phyloP scores from a whole-genome alignment of 2,888 invertebrate species.

The Camptogramma bilineatum region DNA sequence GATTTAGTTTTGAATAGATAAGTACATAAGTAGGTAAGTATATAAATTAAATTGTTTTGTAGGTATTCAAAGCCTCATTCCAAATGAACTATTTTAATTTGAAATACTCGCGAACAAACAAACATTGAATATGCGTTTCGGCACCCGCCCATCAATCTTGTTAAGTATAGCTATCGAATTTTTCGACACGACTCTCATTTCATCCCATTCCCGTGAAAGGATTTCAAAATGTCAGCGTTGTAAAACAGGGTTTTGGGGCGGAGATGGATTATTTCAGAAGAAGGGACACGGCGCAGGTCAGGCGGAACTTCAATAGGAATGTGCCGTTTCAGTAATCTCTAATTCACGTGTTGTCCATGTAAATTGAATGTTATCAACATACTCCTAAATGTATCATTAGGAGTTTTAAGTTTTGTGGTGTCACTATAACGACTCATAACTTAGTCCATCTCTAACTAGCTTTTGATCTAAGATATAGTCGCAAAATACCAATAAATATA shows the following conservation, averaged over 20 bases:
- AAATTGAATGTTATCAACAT: slow-evolving; percentile 11
- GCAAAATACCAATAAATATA: too few species aligned
- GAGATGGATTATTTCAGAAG: slow-evolving; percentile 50
- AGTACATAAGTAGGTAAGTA: too few species aligned
- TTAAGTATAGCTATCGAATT: slow-evolving; percentile 53
- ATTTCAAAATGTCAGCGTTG: slow-evolving; percentile 57
- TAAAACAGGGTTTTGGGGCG: slow-evolving; percentile 51
- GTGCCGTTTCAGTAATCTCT: slow-evolving; percentile 27
- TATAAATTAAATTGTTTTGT: too few species aligned
- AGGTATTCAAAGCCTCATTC: too few species aligned
- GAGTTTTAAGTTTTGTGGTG: slow-evolving; percentile 12
- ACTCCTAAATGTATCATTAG: slow-evolving; percentile 1
- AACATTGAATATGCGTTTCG: slow-evolving; percentile 55
- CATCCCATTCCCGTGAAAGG: slow-evolving; percentile 52
- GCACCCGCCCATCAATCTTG: slow-evolving; percentile 59
- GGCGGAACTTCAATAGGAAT: slow-evolving; percentile 35
- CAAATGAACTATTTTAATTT: background rate
- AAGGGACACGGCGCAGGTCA: slow-evolving; percentile 42
- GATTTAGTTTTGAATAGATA: too few species aligned
- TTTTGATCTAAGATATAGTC: too few species aligned
- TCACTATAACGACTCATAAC: slow-evolving; percentile 26
- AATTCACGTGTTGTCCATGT: slow-evolving; percentile 9
- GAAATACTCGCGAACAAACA: slow-evolving; percentile 43
- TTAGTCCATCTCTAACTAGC: slow-evolving; percentile 15
- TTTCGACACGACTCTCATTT: slow-evolving; percentile 56